phyloP scores from a whole-genome alignment of 2,888 invertebrate genomes.

The Steromphala cineraria region DNA sequence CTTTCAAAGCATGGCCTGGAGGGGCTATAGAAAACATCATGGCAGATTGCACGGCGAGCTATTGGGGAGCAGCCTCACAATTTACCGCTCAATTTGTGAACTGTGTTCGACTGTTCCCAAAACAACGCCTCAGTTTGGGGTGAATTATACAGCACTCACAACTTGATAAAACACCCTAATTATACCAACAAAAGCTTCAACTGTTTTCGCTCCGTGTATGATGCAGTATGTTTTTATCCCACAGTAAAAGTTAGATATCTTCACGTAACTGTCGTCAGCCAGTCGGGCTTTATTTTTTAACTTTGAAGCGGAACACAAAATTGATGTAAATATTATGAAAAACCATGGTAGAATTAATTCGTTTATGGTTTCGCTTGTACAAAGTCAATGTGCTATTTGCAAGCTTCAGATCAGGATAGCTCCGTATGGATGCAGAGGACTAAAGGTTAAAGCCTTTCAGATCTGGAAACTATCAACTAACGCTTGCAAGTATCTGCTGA shows the following conservation, averaged over 20 bases:
- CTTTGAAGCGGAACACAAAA: no score
- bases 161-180: slow-evolving; percentile 1
- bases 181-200: background rate
- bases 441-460: no score
- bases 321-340: no score
- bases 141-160: slow-evolving; percentile 15
- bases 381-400: no score
- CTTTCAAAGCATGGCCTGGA: slow-evolving; percentile 18
- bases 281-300: background rate
- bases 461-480: no score
- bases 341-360: no score
- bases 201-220: background rate
- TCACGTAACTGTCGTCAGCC: background rate
- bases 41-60: slow-evolving; percentile 34
- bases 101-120: slow-evolving; percentile 16
- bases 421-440: no score
- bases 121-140: slow-evolving; percentile 8
- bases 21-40: slow-evolving; percentile 28
- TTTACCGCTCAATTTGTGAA: slow-evolving; percentile 40
- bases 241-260: background rate
- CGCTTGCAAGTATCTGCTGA: no score
- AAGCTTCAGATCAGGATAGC: no score
- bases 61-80: slow-evolving; percentile 28
- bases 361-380: no score
- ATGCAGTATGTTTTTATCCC: slow-evolving; percentile 6